phyloP scores from a whole-genome alignment of 1,140 invertebrate genomes.

The Atta texana region DNA sequence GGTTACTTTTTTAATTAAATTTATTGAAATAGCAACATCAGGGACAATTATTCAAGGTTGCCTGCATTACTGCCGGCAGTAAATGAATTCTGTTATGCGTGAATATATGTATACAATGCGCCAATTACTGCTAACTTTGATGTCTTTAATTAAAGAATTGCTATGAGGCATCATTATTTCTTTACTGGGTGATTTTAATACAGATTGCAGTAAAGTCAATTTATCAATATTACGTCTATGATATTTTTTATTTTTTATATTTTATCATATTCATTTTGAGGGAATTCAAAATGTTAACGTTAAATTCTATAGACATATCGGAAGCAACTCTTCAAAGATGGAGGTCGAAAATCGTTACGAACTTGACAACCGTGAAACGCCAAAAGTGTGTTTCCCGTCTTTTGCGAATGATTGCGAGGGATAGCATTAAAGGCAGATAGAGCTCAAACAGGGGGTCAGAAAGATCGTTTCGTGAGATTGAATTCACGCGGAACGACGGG shows the following conservation, averaged over 20 bases:
- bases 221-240: neutral
- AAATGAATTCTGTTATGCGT: no score
- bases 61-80: no score
- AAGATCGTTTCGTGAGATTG: conserved; percentile 69
- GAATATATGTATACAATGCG: no score
- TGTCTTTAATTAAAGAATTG: no score
- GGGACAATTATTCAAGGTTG: no score
- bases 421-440: neutral
- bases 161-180: no score
- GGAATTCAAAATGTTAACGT: neutral
- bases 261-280: no score
- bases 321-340: conserved; percentile 14
- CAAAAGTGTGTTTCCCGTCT: conserved; percentile 52
- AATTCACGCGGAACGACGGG: conserved; percentile 58
- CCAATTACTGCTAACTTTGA: no score
- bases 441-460: neutral
- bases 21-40: no score
- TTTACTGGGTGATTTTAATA: no score
- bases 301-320: neutral
- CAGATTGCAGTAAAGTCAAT: no score
- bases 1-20: no score
- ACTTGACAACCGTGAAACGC: conserved; percentile 47
- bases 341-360: neutral
- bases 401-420: conserved; percentile 31
- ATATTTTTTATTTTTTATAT: neutral